Conservation (phyloP, 2,113 vertebrate genomes). For the Meles meles region DNA sequence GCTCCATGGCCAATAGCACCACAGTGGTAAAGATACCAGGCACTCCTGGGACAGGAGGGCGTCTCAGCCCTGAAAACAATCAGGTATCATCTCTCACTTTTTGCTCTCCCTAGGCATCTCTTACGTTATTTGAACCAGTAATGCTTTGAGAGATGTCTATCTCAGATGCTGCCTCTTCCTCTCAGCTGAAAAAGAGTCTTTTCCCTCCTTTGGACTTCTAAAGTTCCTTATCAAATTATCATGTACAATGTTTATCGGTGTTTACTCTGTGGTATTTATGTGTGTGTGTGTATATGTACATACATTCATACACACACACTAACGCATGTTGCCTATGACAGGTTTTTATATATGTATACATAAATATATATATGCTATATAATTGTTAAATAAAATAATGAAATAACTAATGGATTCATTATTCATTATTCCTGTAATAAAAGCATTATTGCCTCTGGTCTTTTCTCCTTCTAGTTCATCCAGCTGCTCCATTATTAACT, state of each 20-base stretch:
- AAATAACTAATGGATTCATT: slow-evolving; percentile 20
- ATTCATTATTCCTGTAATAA: slow-evolving; percentile 39
- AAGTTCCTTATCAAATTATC: not conserved
- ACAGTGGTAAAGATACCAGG: slow-evolving; percentile 85
- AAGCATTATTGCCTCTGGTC: not conserved
- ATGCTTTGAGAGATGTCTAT: not conserved
- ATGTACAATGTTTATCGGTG: not conserved
- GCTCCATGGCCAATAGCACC: slow-evolving; percentile 95
- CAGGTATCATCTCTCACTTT: slow-evolving; percentile 84
- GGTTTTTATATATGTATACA: not conserved
- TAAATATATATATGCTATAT: not conserved
- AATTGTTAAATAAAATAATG: not conserved
- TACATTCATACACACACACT: not conserved
- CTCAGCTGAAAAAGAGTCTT: slow-evolving; percentile 1
- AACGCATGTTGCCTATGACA: not conserved
- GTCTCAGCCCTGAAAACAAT: slow-evolving; percentile 94
- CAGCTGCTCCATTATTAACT: slow-evolving; percentile 26
- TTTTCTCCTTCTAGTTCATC: slow-evolving; percentile 17
- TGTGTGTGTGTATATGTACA: not conserved
- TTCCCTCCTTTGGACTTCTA: not conserved
- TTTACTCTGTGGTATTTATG: not conserved
- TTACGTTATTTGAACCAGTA: not conserved
- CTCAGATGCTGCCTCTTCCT: not conserved
- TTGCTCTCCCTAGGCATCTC: not conserved
- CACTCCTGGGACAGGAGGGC: slow-evolving; percentile 83